Base-by-base conservation (phyloP, 2,113 vertebrate species). In the Oceanodroma tethys region DNA sequence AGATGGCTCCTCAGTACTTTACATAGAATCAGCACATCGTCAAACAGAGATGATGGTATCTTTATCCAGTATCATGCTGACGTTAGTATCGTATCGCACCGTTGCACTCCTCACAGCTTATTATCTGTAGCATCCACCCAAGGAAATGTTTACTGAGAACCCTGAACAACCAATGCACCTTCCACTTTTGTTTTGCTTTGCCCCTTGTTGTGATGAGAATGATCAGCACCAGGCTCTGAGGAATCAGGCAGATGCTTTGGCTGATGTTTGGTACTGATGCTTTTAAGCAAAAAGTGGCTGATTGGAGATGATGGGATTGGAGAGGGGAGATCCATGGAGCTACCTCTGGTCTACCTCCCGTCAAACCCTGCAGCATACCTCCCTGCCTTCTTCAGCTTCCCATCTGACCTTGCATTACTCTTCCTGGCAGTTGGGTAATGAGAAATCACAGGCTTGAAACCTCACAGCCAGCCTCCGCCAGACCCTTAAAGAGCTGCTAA, bases 401-500 rank as follows among this genome's bases (percentile, higher is more conserved):
- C 90, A 20, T 1, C 10, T 86, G 88, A 79, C 85, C 88, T 95
- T 72, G 81, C 34, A 0, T 53, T 53, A 25, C 83, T 70, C 86
- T 95, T 97, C 93, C 96, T 90, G 94, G 87, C 91, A n/a, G 38
- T 26, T 40, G 81, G 63, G 72, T 52, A 87, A 80, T 94, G 94
- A 93, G 93, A 95, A 96, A 91, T 85, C 7, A 1, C 60, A 75
- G 91, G 70, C 53, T 60, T n/a, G 81, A 90, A 95, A 63, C 91
- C 90, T 97, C 90, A 70, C 86, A 95, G 86, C 87, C 88, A 75
- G 82, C 84, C 91, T 90, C 38, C 13, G 96, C 97, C 97, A 98
- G 98, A 87, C 78, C 93, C 94, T 94, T 63, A 60, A 95, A 59
- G 95, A 97, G 94, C 97, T 97, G 98, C 97, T 98, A 98, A 98